These are phyloP conservation scores for Callionymus lyra DNA, from an alignment of 2,113 vertebrate species.

Conservation along the genomic window DNA sequence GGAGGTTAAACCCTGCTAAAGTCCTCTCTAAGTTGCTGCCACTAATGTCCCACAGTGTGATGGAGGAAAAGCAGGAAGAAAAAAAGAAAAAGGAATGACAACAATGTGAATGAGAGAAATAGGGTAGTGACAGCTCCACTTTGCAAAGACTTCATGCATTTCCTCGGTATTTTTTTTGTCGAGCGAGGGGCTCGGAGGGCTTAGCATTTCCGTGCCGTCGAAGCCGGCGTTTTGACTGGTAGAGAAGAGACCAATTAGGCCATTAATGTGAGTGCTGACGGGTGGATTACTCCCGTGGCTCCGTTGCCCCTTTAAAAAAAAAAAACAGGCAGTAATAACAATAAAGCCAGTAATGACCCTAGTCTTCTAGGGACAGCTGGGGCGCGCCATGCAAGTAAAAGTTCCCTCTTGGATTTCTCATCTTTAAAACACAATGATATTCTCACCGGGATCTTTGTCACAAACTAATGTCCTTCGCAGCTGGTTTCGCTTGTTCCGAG, in stretches of 20 bases:
- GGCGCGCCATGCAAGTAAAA: slow-evolving; percentile 11
- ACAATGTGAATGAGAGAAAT: slow-evolving; percentile 36
- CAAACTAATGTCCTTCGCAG: slow-evolving; percentile 55
- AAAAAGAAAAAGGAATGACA: slow-evolving; percentile 26
- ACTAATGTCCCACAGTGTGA: slow-evolving; percentile 29
- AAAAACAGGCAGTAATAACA: slow-evolving; percentile 58
- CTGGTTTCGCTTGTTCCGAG: slow-evolving; percentile 44
- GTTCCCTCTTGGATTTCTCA: slow-evolving; percentile 7
- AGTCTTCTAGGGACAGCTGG: slow-evolving; percentile 40
- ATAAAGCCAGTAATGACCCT: slow-evolving; percentile 46
- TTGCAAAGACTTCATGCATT: slow-evolving; percentile 45
- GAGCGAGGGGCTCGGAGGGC: slow-evolving; percentile 43
- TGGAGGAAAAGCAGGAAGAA: slow-evolving; percentile 38
- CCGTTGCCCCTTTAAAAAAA: slow-evolving; percentile 45
- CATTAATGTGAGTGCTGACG: slow-evolving; percentile 63
- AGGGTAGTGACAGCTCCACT: slow-evolving; percentile 37
- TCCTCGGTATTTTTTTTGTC: slow-evolving; percentile 33
- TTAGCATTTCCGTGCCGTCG: slow-evolving; percentile 50
- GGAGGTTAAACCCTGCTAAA: slow-evolving; percentile 35
- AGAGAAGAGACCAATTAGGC: slow-evolving; percentile 64
- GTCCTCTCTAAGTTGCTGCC: slow-evolving; percentile 23
- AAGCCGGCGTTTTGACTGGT: slow-evolving; percentile 53
- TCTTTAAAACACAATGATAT: slow-evolving; percentile 19
- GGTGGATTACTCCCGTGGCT: slow-evolving; percentile 56
- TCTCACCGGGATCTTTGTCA: slow-evolving; percentile 12